Percentiles rank a stretch among this genome's conserved stretches.
These are phyloP conservation scores for Heliconius cydno DNA, from an alignment of 2,888 invertebrate genomes.

Conservation along the genomic window DNA sequence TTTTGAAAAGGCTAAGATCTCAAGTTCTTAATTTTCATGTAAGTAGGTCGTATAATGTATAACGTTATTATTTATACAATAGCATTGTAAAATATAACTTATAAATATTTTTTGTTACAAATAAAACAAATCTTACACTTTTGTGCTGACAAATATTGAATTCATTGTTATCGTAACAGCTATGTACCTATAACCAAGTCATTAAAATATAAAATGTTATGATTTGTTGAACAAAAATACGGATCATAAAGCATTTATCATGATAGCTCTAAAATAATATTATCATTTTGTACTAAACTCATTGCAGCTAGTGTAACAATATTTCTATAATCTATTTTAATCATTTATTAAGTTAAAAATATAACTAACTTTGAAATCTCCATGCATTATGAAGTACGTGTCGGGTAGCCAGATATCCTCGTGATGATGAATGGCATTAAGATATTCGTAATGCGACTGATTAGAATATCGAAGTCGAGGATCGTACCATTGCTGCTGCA, in stretches of 20 bases:
- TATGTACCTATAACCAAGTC: background rate
- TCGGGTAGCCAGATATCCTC: constrained; percentile 96
- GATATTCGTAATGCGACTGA: constrained; percentile 92
- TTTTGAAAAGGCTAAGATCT: background rate
- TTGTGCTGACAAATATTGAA: background rate
- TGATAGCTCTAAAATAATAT: constrained; percentile 3
- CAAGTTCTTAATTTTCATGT: background rate
- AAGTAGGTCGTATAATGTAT: background rate
- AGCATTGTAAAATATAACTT: background rate
- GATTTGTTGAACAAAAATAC: background rate
- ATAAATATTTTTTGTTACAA: background rate
- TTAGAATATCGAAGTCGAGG: constrained; percentile 94
- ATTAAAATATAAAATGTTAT: constrained; percentile 5
- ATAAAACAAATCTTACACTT: background rate
- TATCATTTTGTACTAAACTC: background rate
- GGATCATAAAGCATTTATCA: background rate
- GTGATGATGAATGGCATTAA: constrained; percentile 97
- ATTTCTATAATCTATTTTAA: background rate
- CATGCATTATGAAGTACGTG: constrained; percentile 98
- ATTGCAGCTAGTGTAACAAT: constrained; percentile 4
- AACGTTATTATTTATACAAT: background rate
- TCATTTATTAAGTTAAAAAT: background rate
- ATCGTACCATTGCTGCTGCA: constrained; percentile 97
- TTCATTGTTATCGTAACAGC: background rate
- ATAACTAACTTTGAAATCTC: constrained; percentile 90